Evolutionary conservation across 2,113 vertebrate species (phyloP).

Genomic region (Podarcis muralis): DNA sequence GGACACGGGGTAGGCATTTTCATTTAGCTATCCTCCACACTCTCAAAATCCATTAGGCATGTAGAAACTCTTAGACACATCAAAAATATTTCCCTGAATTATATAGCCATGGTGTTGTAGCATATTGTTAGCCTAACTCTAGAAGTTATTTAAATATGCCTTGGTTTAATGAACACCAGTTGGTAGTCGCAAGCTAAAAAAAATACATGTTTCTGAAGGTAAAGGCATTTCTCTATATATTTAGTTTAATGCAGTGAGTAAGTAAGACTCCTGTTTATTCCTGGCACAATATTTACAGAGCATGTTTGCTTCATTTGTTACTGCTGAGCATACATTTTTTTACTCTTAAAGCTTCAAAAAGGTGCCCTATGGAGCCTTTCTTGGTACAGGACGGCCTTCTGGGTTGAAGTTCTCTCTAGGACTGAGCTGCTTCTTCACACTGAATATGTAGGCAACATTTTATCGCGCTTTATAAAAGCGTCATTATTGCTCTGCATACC

Average conservation of each 20-base stretch:
- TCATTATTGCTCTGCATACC: not conserved
- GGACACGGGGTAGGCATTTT: not conserved
- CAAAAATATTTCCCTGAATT: not conserved
- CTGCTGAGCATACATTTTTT: slow-evolving; percentile 53
- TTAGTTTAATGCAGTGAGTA: no score
- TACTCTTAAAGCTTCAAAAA: slow-evolving; percentile 48
- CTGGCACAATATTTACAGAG: slow-evolving; percentile 60
- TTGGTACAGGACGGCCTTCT: slow-evolving; percentile 16
- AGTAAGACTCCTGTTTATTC: not conserved
- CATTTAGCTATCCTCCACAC: not conserved
- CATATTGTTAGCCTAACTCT: not conserved
- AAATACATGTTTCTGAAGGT: not conserved
- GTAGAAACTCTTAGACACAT: no score
- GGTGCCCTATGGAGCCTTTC: slow-evolving; percentile 30
- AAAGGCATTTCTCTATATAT: not conserved
- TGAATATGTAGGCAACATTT: not conserved
- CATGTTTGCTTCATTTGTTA: slow-evolving; percentile 49
- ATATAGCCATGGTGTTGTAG: not conserved
- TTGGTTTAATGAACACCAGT: not conserved
- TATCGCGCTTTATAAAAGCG: not conserved
- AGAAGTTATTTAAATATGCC: not conserved
- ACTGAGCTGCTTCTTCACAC: not conserved
- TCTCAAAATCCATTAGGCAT: not conserved
- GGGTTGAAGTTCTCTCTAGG: not conserved
- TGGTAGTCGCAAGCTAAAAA: not conserved